Conservation (phyloP, 2,113 vertebrate species). For the Pelecanoides urinatrix region DNA sequence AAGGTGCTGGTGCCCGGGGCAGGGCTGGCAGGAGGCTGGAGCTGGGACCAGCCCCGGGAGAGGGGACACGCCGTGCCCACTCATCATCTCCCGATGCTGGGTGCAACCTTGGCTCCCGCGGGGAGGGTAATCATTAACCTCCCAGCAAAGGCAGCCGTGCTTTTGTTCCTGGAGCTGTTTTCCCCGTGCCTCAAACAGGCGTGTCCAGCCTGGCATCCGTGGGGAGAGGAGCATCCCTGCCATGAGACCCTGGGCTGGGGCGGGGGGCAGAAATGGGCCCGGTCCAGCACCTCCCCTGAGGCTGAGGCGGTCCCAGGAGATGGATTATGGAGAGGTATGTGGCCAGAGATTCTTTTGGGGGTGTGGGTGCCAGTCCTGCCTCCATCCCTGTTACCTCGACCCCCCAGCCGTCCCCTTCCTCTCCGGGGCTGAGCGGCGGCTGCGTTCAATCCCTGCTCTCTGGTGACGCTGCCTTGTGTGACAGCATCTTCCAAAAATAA, state of each 20-base stretch:
- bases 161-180: not conserved
- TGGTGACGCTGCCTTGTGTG: not conserved
- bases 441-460: not conserved
- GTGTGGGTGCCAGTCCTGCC: not conserved
- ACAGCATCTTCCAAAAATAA: constrained; percentile 17
- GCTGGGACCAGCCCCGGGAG: fast-evolving
- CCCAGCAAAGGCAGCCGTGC: not conserved
- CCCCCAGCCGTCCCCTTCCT: not conserved
- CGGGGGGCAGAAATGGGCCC: not conserved
- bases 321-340: fast-evolving
- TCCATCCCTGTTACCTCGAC: fast-evolving
- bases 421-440: not conserved
- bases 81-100: fast-evolving
- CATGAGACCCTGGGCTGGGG: fast-evolving
- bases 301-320: fast-evolving
- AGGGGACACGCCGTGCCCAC: fast-evolving
- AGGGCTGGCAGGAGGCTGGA: not conserved
- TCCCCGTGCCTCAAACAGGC: fast-evolving
- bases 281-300: not conserved
- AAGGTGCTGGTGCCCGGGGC: not conserved
- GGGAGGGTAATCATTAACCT: not conserved
- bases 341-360: not conserved
- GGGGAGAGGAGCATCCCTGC: not conserved
- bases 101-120: not conserved
- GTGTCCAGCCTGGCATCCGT: fast-evolving